A percentile compares a stretch with the other conserved stretches of the same genome.
phyloP scores from a whole-genome alignment of 2,888 invertebrate genomes.

The Rhyacophila evoluta region DNA sequence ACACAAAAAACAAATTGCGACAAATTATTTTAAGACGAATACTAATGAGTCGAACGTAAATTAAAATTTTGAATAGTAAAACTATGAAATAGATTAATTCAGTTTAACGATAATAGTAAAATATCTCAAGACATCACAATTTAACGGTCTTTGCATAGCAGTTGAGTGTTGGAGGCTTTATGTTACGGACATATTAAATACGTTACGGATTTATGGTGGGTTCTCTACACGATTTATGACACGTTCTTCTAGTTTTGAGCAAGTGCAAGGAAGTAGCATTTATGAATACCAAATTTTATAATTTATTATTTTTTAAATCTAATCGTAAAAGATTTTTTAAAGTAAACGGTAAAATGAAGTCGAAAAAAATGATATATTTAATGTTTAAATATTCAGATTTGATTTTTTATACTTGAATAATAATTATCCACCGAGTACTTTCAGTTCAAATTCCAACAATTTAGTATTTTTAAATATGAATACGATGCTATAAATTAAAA shows the following conservation, averaged over 20 bases:
- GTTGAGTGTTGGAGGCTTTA: conserved; percentile 34
- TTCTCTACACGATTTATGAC: conserved; percentile 22
- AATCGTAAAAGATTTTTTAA: too few relatives aligned
- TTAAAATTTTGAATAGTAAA: background rate
- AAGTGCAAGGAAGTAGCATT: conserved; percentile 18
- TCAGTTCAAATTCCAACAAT: too few relatives aligned
- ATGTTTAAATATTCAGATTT: too few relatives aligned
- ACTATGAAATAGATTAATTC: background rate
- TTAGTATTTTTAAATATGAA: too few relatives aligned
- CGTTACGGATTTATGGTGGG: conserved; percentile 47
- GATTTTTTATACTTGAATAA: too few relatives aligned
- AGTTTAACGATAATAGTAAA: conserved; percentile 36
- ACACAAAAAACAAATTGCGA: too few relatives aligned
- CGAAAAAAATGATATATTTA: too few relatives aligned
- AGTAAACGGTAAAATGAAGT: too few relatives aligned
- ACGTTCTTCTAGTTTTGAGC: conserved; percentile 24
- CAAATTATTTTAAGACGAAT: too few relatives aligned
- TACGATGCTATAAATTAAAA: too few relatives aligned
- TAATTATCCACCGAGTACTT: too few relatives aligned
- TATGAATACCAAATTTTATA: background rate
- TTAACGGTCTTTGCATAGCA: conserved; percentile 47
- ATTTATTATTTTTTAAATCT: conserved; percentile 7
- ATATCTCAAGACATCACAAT: conserved; percentile 47
- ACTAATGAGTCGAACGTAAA: too few relatives aligned
- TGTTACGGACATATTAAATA: conserved; percentile 50